Base-by-base conservation (phyloP, 2,797 vertebrate genomes). In the Phrynocephalus guinanensis region DNA sequence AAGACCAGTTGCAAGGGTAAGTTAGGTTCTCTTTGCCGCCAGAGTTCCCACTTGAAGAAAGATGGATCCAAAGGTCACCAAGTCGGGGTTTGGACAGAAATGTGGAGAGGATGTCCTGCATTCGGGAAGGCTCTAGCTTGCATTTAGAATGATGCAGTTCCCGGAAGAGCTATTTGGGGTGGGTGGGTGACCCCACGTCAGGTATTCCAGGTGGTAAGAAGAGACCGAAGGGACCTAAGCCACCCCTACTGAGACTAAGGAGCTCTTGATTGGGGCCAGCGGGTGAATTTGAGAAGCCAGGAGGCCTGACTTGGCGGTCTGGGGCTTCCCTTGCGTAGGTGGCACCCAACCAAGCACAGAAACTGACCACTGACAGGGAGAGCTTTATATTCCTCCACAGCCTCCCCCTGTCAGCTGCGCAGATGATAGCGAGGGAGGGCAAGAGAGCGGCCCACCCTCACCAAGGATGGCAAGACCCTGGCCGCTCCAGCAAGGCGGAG, bases 401-500 rank as follows among this genome's bases (percentile, higher is more conserved):
- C 3, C 33, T 8, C 18, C 33, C 8, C 0, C 13, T 20, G 8
- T 10, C 30, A 68, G 30, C 73, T 77, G 83, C 26, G 28, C 0
- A 0, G 50, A 72, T 70, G 82, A 56, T 44, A 30, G 50, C 44
- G 22, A 15, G 60, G 72, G 8, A 60, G 22, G 24, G 56, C 76
- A 56, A 26, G 3, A 24, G 38, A 86, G 67, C 82, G 71, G 75
- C 11, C 78, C 82, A 0, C 30, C 30, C 9, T 3, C 18, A 6
- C 18, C 83, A 33, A 86, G 84, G 72, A 9, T 63, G 60, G 60
- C 15, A 66, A n/a, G 84, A 86, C 6, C 73, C 78, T 66, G 79
- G 82, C 11, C 0, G 0, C 48, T 87, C 30, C 1, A 30, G 18
- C 0, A 30, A 33, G 87, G 48, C 3, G 2, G 0, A 0, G 6